Evolutionary conservation across 2,888 invertebrate species (phyloP).

Genomic region (Xiphydria camelus): DNA sequence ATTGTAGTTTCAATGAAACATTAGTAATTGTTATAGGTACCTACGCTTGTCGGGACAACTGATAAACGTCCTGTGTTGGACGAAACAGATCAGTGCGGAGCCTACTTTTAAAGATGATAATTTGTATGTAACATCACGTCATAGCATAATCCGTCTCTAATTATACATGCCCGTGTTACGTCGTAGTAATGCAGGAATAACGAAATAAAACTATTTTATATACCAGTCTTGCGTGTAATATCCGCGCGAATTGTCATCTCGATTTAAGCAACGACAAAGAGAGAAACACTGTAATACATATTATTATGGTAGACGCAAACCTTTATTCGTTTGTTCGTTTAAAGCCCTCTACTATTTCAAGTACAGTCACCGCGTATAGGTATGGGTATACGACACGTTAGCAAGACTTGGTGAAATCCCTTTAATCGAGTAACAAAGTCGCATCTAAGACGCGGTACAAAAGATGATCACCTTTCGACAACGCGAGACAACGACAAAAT

Average conservation of each 20-base stretch:
- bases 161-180: slow-evolving; percentile 20
- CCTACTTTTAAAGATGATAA: no score
- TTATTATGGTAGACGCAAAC: slow-evolving; percentile 40
- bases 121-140: no score
- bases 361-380: slow-evolving; percentile 29
- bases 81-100: no score
- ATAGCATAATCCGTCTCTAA: slow-evolving; percentile 24
- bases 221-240: slow-evolving; percentile 12
- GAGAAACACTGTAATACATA: neutral
- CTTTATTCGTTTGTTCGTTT: slow-evolving; percentile 32
- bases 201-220: slow-evolving; percentile 38
- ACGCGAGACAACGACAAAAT: slow-evolving; percentile 9
- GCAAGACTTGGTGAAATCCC: slow-evolving; percentile 26
- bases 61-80: no score
- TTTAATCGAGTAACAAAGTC: slow-evolving; percentile 2
- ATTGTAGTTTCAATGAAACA: slow-evolving; percentile 1
- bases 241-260: slow-evolving; percentile 6
- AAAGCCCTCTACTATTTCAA: slow-evolving; percentile 34
- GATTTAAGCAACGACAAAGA: slow-evolving; percentile 11
- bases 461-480: slow-evolving; percentile 7
- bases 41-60: no score
- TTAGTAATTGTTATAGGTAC: no score
- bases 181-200: slow-evolving; percentile 21
- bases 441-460: slow-evolving; percentile 10
- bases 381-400: slow-evolving; percentile 36